Evolutionary conservation across 2,797 vertebrate genomes (phyloP), one percentile per base, ranked within the genome.

Genomic region (Stomatorhinus walkeri): DNA sequence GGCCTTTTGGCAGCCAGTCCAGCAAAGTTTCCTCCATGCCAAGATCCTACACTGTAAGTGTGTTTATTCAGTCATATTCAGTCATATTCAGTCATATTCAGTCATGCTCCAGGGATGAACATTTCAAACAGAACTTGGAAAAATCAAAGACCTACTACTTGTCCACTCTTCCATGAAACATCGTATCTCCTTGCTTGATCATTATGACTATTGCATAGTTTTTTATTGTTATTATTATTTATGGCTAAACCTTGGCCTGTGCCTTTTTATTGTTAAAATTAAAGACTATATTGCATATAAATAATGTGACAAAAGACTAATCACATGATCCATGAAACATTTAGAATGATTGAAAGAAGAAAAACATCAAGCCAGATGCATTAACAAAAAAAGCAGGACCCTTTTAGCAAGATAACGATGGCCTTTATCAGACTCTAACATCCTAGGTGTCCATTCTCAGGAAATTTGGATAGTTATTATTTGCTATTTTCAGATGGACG

Each of bases 1-100:
- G 96, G 94, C 98, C 98, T 88, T 99, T 98, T 91, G 96, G 96
- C 91, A 91, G 93, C 89, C 97, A 96, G 61, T 95, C 94, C 43
- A 95, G 95, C 92, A 96, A 95, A 94, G 93, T 96, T 91, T 96
- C 97, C 0, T 95, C 96, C 0, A 94, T 99, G 91, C 95, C 96
- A 0, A 96, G 95, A 91, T 94, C 95, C 0, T 95, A 93, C 91
- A 96, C 93, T 64, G 98, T 99, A 95, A 98, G 96, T 94, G 52
- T 9, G 10, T 3, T 43, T n/a, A 6, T 36, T 32, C 16, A 9
- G 24, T 43, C n/a, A 14, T n/a, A 6, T 36, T 32, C 16, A 9
- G 24, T 43, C n/a, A 14, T 24, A 3, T 32, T 28, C 19, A 9
- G 16, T 43, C n/a, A 14, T 5, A 72, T 36, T 72, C 2, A 72